These are phyloP conservation scores for Plagiodera versicolora DNA, from an alignment of 2,888 invertebrate genomes.

Conservation along the genomic window DNA sequence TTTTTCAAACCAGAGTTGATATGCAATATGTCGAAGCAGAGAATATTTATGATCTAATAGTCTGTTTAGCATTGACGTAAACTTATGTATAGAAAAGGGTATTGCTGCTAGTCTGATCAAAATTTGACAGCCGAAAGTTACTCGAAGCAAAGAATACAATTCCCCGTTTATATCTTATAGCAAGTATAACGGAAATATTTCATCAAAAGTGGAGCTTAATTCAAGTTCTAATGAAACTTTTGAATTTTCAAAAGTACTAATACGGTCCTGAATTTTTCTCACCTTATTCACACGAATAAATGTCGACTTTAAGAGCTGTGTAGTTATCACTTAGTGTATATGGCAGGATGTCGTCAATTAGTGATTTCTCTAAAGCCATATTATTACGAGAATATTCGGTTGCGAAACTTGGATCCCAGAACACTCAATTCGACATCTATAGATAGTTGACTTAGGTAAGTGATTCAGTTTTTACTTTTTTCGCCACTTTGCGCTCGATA, in stretches of 20 bases:
- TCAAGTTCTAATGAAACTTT: too few relatives aligned
- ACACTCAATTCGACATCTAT: neutral
- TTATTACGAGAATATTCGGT: constrained; percentile 22
- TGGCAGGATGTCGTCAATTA: neutral
- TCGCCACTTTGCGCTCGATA: constrained; percentile 40
- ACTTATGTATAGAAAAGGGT: too few relatives aligned
- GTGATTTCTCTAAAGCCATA: constrained; percentile 23
- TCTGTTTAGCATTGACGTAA: too few relatives aligned
- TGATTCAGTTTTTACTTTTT: constrained; percentile 30
- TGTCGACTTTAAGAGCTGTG: neutral
- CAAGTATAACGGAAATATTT: too few relatives aligned
- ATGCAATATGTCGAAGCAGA: too few relatives aligned
- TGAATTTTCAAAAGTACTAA: neutral
- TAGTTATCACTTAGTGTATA: neutral
- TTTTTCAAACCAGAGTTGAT: too few relatives aligned
- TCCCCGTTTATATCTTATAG: too few relatives aligned
- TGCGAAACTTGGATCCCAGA: constrained; percentile 15
- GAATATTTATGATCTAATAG: too few relatives aligned
- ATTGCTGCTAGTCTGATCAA: too few relatives aligned
- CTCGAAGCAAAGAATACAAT: too few relatives aligned
- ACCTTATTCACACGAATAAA: neutral
- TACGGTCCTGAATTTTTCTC: neutral
- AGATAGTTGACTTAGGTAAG: constrained; percentile 6
- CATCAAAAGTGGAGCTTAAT: too few relatives aligned
- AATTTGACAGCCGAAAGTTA: too few relatives aligned